Evolutionary conservation across 2,797 vertebrate genomes (phyloP).

Genomic region (Syndactyla subalaris): DNA sequence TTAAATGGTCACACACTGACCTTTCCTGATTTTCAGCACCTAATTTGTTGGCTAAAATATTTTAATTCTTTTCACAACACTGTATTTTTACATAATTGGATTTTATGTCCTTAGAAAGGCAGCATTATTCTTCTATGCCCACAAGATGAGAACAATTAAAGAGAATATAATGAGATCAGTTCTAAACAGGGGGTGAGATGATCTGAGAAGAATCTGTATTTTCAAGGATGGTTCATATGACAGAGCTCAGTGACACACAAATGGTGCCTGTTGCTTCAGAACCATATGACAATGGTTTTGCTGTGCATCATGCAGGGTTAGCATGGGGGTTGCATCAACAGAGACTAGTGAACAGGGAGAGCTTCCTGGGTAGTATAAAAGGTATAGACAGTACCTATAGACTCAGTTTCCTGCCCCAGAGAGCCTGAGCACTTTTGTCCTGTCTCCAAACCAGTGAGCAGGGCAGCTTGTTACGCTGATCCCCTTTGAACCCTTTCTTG

Average conservation of each 20-base stretch:
- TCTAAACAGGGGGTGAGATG: background rate
- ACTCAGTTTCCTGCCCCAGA: background rate
- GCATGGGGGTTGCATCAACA: background rate
- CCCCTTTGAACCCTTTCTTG: background rate
- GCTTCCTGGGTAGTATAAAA: background rate
- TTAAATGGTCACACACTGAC: background rate
- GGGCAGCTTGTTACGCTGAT: background rate
- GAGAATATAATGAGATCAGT: background rate
- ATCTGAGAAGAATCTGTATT: background rate
- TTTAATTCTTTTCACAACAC: background rate
- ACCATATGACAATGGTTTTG: background rate
- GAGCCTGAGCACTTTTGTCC: background rate
- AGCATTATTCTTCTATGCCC: background rate
- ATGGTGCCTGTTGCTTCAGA: background rate
- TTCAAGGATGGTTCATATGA: background rate
- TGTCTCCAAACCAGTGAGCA: background rate
- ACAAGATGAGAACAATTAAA: background rate
- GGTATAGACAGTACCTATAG: background rate
- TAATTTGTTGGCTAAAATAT: background rate
- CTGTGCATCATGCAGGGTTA: background rate
- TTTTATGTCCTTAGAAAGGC: background rate
- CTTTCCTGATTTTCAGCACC: background rate
- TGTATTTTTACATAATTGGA: background rate
- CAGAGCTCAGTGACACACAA: background rate
- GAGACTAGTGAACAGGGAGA: background rate